A percentile compares a stretch with the other conserved stretches of the same genome.
Evolutionary conservation across 2,888 invertebrate genomes (phyloP).

Genomic region (Drosophila neoperkinsi): DNA sequence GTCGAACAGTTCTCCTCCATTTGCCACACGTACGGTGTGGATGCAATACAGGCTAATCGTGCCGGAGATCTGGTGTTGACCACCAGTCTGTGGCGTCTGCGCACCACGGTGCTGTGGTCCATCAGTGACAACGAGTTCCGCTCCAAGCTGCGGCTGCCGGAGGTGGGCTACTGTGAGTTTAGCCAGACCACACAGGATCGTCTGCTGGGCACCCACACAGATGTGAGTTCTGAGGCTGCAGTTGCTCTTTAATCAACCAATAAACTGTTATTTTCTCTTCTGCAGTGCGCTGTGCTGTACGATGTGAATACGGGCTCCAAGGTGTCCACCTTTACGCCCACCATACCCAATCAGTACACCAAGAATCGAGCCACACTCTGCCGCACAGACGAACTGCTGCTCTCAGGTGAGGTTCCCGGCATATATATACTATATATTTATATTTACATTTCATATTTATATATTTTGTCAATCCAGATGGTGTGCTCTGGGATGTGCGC

Average conservation of each 20-base stretch:
- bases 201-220: slow-evolving; percentile 94
- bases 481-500: slow-evolving; percentile 97
- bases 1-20: slow-evolving; percentile 91
- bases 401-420: slow-evolving; percentile 87
- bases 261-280: slow-evolving; percentile 20
- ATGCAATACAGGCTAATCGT: slow-evolving; percentile 91
- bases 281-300: slow-evolving; percentile 88
- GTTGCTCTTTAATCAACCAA: not conserved
- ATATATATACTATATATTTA: not conserved
- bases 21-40: slow-evolving; percentile 95
- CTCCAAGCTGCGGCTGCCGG: slow-evolving; percentile 90
- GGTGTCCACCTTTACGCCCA: slow-evolving; percentile 90
- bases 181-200: slow-evolving; percentile 93
- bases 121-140: slow-evolving; percentile 83
- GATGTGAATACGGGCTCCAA: slow-evolving; percentile 93
- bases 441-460: not conserved
- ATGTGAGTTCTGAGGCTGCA: slow-evolving; percentile 82
- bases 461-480: slow-evolving; percentile 87
- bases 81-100: slow-evolving; percentile 94
- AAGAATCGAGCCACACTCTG: slow-evolving; percentile 98
- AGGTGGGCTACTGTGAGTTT: slow-evolving; percentile 96
- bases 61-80: slow-evolving; percentile 92
- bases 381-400: slow-evolving; percentile 96
- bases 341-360: slow-evolving; percentile 95
- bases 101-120: slow-evolving; percentile 87